phyloP scores from a whole-genome alignment of 2,797 vertebrate genomes.

The Varecia variegata region DNA sequence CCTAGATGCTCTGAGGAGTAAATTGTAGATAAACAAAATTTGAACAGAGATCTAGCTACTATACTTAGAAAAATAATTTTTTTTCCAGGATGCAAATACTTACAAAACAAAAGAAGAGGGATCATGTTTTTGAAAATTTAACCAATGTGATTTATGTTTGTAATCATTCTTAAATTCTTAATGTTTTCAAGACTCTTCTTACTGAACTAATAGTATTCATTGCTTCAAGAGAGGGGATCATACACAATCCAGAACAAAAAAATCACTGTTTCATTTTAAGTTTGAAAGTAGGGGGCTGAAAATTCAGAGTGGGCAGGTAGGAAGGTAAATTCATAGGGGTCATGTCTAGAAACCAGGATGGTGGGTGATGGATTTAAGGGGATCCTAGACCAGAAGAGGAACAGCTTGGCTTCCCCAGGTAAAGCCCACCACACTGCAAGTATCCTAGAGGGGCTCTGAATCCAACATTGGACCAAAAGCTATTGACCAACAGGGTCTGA shows the following conservation, averaged over 20 bases:
- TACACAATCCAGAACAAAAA: not conserved
- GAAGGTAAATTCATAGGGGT: not conserved
- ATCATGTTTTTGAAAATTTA: not conserved
- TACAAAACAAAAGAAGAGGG: not conserved
- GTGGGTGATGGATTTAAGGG: not conserved
- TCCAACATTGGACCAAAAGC: not conserved
- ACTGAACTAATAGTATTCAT: not conserved
- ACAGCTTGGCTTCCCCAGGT: not conserved
- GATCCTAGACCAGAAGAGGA: not conserved
- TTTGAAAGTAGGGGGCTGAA: conserved; percentile 3
- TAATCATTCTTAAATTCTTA: not conserved
- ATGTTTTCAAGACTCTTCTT: not conserved
- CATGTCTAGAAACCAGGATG: not conserved
- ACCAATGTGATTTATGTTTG: not conserved
- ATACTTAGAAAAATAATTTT: not conserved
- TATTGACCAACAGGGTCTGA: not conserved
- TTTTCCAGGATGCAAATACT: not conserved
- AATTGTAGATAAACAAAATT: not conserved
- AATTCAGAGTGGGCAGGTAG: not conserved
- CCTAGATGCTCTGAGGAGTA: not conserved
- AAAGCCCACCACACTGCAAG: not conserved
- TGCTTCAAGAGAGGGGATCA: not conserved
- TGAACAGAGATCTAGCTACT: not conserved
- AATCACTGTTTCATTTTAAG: not conserved
- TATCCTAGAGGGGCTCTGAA: not conserved